Conservation (phyloP, 2,113 vertebrate species). For the Dicaeum eximium region DNA sequence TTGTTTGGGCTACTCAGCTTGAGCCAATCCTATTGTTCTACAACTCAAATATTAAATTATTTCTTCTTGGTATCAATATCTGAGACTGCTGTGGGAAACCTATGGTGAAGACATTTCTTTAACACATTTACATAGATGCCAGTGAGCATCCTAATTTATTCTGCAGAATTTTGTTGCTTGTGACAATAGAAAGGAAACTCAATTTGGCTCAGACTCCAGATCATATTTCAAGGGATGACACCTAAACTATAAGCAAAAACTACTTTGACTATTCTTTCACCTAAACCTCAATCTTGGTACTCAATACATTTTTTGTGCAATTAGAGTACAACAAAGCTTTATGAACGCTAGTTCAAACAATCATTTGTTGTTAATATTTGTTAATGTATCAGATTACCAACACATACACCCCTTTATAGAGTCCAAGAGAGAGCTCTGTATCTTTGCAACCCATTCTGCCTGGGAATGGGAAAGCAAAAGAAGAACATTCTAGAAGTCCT, state of each 20-base stretch:
- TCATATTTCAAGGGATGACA: neutral
- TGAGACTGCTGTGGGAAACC: neutral
- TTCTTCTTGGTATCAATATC: neutral
- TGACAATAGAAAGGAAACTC: neutral
- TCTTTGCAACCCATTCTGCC: neutral
- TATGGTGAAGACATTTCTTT: neutral
- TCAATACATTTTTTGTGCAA: neutral
- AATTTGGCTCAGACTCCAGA: neutral
- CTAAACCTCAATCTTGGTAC: neutral
- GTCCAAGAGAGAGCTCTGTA: neutral
- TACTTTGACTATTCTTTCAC: neutral
- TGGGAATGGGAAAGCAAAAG: neutral
- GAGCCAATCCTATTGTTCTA: neutral
- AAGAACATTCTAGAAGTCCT: neutral
- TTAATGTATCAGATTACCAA: neutral
- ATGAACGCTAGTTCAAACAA: neutral
- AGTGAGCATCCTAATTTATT: neutral
- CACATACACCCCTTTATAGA: neutral
- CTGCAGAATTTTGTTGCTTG: neutral
- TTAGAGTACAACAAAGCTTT: neutral
- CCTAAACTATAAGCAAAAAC: neutral
- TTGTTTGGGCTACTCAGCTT: neutral
- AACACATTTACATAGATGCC: neutral
- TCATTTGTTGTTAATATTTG: neutral
- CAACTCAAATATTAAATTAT: neutral